phyloP scores from a whole-genome alignment of 1,140 invertebrate genomes.

The Heliconius melpomene region DNA sequence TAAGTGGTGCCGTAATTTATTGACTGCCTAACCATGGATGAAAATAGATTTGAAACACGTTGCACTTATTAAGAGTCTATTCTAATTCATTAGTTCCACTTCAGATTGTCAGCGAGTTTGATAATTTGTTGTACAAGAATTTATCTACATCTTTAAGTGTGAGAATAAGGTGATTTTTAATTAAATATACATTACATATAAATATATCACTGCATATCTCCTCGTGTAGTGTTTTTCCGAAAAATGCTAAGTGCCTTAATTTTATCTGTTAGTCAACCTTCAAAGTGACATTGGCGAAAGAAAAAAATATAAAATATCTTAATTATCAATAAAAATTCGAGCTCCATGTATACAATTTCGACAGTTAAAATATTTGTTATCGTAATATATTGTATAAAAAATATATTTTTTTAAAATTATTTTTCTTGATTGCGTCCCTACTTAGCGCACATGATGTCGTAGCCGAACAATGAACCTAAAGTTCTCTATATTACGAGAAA shows the following conservation, averaged over 20 bases:
- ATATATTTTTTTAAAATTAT: no score
- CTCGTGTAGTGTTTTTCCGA: background rate
- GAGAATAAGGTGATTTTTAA: background rate
- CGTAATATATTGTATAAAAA: no score
- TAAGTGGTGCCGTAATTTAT: slow-evolving; percentile 35
- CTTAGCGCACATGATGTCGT: no score
- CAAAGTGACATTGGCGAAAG: background rate
- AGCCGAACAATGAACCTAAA: no score
- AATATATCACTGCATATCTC: no score
- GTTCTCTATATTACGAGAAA: background rate
- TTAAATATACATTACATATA: no score
- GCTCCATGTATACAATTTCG: background rate
- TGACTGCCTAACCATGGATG: slow-evolving; percentile 9
- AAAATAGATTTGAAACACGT: slow-evolving; percentile 34
- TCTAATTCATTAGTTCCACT: slow-evolving; percentile 35
- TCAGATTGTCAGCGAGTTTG: slow-evolving; percentile 17
- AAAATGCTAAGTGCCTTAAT: background rate
- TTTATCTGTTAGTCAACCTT: background rate
- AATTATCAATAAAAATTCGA: background rate
- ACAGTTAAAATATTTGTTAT: no score
- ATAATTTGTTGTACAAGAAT: background rate
- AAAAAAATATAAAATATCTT: background rate
- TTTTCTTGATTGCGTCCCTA: no score
- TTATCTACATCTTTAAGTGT: background rate
- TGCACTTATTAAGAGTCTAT: slow-evolving; percentile 34